Conservation (phyloP, 2,113 vertebrate species). For the Calypte anna region DNA sequence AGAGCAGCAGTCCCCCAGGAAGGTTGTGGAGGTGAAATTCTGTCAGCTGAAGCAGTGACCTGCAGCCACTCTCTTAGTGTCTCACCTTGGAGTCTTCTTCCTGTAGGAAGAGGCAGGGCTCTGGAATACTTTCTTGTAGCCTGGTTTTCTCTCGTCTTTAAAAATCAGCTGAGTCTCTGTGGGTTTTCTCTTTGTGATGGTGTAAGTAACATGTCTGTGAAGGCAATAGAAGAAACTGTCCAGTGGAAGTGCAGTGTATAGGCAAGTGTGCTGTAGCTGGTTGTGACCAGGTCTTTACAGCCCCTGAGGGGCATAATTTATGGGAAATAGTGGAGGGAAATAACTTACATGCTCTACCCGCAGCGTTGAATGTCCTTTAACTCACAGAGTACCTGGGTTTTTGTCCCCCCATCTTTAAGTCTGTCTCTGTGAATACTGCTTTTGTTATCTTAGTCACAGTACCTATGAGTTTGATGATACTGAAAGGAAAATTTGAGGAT, state of each 20-base stretch:
- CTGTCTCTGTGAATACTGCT: not conserved
- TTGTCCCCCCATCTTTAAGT: not conserved
- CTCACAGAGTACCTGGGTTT: not conserved
- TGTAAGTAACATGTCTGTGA: not conserved
- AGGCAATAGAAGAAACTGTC: not conserved
- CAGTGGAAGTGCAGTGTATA: not conserved
- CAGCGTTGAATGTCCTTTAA: not conserved
- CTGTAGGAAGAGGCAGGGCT: not conserved
- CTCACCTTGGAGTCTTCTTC: not conserved
- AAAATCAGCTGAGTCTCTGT: not conserved
- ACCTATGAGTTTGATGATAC: not conserved
- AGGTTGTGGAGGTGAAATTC: not conserved
- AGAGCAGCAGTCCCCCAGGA: not conserved
- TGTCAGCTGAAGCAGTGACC: not conserved
- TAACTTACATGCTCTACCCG: not conserved
- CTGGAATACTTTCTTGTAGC: not conserved
- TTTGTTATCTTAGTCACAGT: not conserved
- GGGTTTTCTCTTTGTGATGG: not conserved
- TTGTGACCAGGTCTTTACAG: not conserved
- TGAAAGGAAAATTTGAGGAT: not conserved
- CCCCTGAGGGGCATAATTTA: not conserved
- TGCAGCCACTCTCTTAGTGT: not conserved
- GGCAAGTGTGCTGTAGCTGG: not conserved
- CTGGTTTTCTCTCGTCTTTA: not conserved
- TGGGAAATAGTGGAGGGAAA: conserved; percentile 6